phyloP scores from a whole-genome alignment of 2,888 invertebrate genomes.

The Buathra laborator region DNA sequence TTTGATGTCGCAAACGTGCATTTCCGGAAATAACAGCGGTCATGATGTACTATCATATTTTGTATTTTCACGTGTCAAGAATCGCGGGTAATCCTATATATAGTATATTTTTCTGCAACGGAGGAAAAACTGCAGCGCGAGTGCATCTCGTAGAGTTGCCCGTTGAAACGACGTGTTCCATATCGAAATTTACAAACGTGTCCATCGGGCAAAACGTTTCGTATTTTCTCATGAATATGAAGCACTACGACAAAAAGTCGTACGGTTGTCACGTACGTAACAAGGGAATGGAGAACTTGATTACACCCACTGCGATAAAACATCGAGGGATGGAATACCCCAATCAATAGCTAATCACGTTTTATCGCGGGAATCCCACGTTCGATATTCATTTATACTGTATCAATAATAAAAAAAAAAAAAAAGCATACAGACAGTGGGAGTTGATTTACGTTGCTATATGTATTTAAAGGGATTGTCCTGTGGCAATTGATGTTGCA shows the following conservation, averaged over 20 bases:
- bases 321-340: not conserved
- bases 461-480: not conserved
- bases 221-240: conserved; percentile 55
- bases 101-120: no score
- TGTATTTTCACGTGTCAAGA: no score
- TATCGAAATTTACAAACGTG: conserved; percentile 54
- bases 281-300: not conserved
- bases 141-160: no score
- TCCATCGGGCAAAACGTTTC: conserved; percentile 26
- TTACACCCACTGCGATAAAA: conserved; percentile 5
- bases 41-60: no score
- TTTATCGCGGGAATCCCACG: not conserved
- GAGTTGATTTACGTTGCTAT: not conserved
- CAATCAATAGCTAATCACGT: conserved; percentile 17
- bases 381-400: conserved; percentile 9
- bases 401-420: not conserved
- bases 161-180: conserved; percentile 22
- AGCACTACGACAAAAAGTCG: conserved; percentile 6
- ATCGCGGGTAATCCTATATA: no score
- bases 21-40: no score
- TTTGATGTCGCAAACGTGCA: no score
- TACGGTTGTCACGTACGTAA: not conserved
- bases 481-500: conserved; percentile 75
- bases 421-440: not conserved
- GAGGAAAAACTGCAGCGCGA: no score